Base-by-base conservation (phyloP, 2,888 invertebrate species). In the Sarcophaga rosellei region DNA sequence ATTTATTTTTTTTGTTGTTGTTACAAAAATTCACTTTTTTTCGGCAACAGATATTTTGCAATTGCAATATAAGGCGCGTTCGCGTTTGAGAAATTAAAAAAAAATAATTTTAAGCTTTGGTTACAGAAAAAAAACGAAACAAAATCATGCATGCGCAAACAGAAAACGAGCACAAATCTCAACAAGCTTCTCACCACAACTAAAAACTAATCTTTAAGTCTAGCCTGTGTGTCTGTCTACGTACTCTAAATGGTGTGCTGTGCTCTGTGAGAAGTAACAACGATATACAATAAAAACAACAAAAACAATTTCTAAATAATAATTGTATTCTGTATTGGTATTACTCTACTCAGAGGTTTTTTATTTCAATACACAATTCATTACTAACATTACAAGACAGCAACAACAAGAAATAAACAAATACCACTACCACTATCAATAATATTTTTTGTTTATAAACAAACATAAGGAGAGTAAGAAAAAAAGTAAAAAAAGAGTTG, bases 181-280 rank as follows among this genome's bases (percentile, higher is more conserved):
- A 72, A 84, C 86, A 84, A 84, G 57, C 86, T 81, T 78, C 86
- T 86, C 86, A 75, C 81, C 84, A 84, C 84, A 86, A 86, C 86
- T 86, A 86, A 86, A 53, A 84, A 70, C 84, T 66, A 75, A 81
- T 77, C 81, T 73, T 66, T 15, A 78, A 84, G 81, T 72, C 79
- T 78, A 65, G 61, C 72, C 72, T 77, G 15, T n/a, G 53, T n/a
- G 21, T 1, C 63, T 68, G 84, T 35, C 53, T 53, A 53, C 15
- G 15, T 53, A 53, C 53, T 53, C 53, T 53, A 53, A 53, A 53
- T 53, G 5, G 17, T 53, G 53, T 35, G 35, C 35, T 53, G 53
- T 35, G 35, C 35, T 35, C 4, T 15, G 17, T 53, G 53, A 53
- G 53, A 53, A 53, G 53, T 12, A 84, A 35, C 35, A 84, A 35